Evolutionary conservation across 2,888 invertebrate genomes (phyloP), one percentile per base, ranked within the genome.

Genomic region (Apamea sordens): DNA sequence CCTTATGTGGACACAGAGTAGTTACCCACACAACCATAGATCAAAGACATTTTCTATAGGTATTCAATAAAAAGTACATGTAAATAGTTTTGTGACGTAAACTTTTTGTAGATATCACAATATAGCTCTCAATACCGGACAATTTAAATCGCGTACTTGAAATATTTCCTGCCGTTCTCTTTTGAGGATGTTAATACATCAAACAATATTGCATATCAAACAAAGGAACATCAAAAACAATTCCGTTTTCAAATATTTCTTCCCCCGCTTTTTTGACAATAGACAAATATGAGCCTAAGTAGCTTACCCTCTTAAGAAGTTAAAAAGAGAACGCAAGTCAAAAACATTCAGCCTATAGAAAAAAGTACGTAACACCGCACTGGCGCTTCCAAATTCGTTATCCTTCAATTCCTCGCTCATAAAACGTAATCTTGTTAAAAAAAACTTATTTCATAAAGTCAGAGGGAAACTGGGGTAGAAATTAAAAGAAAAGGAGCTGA

Each of bases 371-470:
- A 88, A 88, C 89, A 89, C 89, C 86, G 81, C 86, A 79, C 77
- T 89, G 86, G 83, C 92, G 89, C 91, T 92, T 91, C 92, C 90
- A 92, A 95, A 95, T 94, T 95, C 94, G 94, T 96, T 95, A 95
- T 94, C 93, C 94, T 90, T 92, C 95, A 96, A 96, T 96, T 96
- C 94, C 92, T 93, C 92, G 90, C 93, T 93, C 95, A 93, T 96
- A 95, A 96, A 96, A 94, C 90, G 94, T 96, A 96, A 96, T 96
- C 95, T 95, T 94, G 96, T 97, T 96, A 95, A 84, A 82, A 92
- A 94, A 95, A 96, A 96, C 95, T 96, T 96, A 95, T 96, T 96
- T 95, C 95, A 96, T 94, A 96, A 95, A 95, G 93, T 90, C 91
- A 91, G 85, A 87, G 90, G 88, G 89, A 92, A 91, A 91, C 86